Evolutionary conservation across 2,888 invertebrate genomes (phyloP).

Genomic region (Heliothis peltigera): DNA sequence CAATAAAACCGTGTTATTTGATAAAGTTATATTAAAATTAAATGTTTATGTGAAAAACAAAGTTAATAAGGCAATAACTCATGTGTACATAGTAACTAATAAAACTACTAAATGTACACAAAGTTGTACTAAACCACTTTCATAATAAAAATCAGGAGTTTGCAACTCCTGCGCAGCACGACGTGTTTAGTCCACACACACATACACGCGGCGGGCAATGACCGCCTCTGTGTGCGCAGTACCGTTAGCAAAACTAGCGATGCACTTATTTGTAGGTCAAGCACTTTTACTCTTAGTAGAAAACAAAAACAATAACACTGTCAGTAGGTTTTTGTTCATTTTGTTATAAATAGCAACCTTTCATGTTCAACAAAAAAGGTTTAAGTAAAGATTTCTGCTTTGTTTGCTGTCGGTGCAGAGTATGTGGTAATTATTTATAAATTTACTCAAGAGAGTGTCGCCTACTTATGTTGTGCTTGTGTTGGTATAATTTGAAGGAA

Average conservation of each 20-base stretch:
- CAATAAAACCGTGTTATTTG: too few relatives aligned
- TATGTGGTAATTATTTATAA: conserved; percentile 32
- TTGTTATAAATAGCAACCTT: conserved; percentile 47
- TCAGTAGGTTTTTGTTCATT: conserved; percentile 30
- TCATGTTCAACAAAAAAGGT: conserved; percentile 28
- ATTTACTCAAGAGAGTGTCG: conserved; percentile 47
- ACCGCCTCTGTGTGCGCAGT: conserved; percentile 74
- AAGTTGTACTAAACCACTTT: conserved; percentile 10
- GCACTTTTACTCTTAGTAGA: conserved; percentile 63
- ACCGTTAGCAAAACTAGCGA: conserved; percentile 80
- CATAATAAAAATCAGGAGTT: conserved; percentile 53
- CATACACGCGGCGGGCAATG: conserved; percentile 64
- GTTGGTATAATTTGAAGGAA: conserved; percentile 38
- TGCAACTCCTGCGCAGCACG: conserved; percentile 73
- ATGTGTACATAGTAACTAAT: too few relatives aligned
- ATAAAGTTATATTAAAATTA: too few relatives aligned
- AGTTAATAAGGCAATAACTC: too few relatives aligned
- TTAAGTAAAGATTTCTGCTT: conserved; percentile 32
- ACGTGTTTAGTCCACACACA: conserved; percentile 61
- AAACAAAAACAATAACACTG: conserved; percentile 58
- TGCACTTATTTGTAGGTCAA: conserved; percentile 73
- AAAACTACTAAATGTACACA: too few relatives aligned
- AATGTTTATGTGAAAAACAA: too few relatives aligned
- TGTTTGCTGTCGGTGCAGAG: conserved; percentile 51
- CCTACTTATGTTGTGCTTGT: conserved; percentile 32